phyloP scores from a whole-genome alignment of 2,113 vertebrate species.

The Onychorhynchus coronatus region DNA sequence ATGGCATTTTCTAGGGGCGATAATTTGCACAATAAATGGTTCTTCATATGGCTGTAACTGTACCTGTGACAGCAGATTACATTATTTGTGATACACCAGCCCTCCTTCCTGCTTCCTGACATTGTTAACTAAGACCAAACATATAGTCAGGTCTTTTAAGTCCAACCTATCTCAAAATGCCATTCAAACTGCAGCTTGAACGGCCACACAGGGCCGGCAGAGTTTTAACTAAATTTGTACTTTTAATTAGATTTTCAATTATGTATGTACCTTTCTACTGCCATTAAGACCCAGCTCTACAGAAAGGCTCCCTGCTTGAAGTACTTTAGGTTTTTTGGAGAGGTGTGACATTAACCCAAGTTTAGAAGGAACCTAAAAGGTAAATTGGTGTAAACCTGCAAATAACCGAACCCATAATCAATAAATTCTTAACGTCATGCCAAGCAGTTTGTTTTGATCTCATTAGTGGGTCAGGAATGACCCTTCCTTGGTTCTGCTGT shows the following conservation, averaged over 20 bases:
- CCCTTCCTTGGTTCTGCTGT: background rate
- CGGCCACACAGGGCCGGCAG: background rate
- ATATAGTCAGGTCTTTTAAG: fast-evolving
- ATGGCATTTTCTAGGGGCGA: background rate
- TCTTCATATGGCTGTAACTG: too few species aligned
- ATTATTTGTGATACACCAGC: background rate
- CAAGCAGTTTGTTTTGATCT: background rate
- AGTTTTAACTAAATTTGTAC: background rate
- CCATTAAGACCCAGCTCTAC: background rate
- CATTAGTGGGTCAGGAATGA: background rate
- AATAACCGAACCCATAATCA: background rate
- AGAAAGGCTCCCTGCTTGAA: background rate
- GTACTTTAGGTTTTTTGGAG: background rate
- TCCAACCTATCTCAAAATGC: background rate
- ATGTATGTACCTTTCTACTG: background rate
- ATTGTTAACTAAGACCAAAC: background rate
- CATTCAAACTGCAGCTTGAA: background rate
- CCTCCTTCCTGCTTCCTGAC: background rate
- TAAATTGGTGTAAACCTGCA: background rate
- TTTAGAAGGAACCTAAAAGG: background rate
- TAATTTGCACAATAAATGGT: background rate
- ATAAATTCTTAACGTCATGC: background rate
- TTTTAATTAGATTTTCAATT: background rate
- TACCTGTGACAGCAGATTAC: background rate
- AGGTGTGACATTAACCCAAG: background rate